Conservation (phyloP, 1,140 invertebrate genomes). For the Bradynema listronoti region DNA sequence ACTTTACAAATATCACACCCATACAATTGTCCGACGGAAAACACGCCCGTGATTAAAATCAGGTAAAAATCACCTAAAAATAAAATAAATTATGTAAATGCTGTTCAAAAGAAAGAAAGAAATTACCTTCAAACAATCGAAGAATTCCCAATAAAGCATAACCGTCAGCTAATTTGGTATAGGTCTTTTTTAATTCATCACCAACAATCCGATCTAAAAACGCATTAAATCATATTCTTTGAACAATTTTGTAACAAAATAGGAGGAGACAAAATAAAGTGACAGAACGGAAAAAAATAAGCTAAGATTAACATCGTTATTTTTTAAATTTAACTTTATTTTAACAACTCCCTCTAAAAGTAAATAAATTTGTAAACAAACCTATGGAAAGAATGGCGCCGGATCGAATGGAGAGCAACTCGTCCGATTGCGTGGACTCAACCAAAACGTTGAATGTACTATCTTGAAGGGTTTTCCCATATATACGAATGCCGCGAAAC, state of each 20-base stretch:
- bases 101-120: neutral
- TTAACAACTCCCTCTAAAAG: neutral
- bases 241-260: too few species aligned
- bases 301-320: too few species aligned
- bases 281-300: too few species aligned
- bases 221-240: neutral
- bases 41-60: conserved; percentile 45
- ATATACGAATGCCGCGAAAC: conserved; percentile 47
- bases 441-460: conserved; percentile 30
- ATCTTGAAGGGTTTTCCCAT: conserved; percentile 23
- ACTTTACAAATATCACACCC: conserved; percentile 52
- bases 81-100: conserved; percentile 12
- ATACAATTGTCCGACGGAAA: conserved; percentile 56
- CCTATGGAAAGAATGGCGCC: conserved; percentile 33
- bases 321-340: too few species aligned
- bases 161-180: conserved; percentile 49
- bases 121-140: conserved; percentile 27
- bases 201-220: conserved; percentile 33
- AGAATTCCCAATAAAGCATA: conserved; percentile 54
- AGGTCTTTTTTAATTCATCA: conserved; percentile 34
- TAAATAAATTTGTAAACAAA: conserved; percentile 18
- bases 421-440: conserved; percentile 28
- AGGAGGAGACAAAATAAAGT: too few species aligned
- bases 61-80: conserved; percentile 47
- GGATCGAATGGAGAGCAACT: conserved; percentile 40